Conservation (phyloP, 2,113 vertebrate species). For the Rynchops niger region DNA sequence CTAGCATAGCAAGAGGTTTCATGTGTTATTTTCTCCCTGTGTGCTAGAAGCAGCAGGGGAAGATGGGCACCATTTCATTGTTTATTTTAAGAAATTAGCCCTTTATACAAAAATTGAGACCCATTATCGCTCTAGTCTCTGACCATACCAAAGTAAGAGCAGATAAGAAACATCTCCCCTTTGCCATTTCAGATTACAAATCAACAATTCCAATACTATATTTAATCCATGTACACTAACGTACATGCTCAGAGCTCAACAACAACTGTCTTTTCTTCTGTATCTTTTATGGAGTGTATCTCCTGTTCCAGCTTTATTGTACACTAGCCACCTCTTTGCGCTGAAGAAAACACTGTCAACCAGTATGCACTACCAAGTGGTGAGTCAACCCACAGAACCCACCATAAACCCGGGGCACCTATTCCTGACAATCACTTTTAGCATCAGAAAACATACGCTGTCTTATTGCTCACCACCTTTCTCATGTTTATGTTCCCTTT, state of each 20-base stretch:
- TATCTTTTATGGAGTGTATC: background rate
- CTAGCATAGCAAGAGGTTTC: background rate
- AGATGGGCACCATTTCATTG: background rate
- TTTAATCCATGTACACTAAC: background rate
- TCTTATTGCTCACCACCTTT: background rate
- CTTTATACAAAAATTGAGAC: background rate
- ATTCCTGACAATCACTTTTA: background rate
- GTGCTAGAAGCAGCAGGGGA: background rate
- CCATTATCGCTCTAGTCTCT: background rate
- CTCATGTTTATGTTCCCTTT: background rate
- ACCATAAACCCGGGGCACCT: background rate
- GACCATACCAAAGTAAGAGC: background rate
- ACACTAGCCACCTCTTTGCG: background rate
- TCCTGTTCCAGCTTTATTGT: background rate
- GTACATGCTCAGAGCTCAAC: background rate
- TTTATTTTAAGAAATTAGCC: background rate
- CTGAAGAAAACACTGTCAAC: background rate
- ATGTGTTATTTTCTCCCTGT: background rate
- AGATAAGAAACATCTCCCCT: background rate
- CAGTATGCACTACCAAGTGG: fast-evolving
- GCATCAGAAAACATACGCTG: background rate
- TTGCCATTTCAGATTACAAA: background rate
- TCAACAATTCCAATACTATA: background rate
- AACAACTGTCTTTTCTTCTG: fast-evolving
- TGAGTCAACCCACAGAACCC: background rate